Evolutionary conservation across 2,888 invertebrate genomes (phyloP), one percentile per base, ranked within the genome.

Genomic region (Lasioglossum vierecki): DNA sequence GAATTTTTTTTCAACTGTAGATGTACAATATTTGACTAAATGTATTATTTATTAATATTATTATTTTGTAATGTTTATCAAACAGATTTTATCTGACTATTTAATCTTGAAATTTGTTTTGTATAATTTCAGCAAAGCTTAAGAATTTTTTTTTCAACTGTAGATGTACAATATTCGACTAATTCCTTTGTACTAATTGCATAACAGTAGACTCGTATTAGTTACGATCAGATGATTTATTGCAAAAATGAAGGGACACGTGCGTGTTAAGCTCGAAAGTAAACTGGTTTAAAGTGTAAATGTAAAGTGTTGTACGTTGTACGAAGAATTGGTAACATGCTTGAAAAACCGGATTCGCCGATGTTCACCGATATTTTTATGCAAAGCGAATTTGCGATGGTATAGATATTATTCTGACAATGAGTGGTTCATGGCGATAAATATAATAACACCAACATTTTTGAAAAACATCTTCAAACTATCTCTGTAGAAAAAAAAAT

Each of bases 261-360:
- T 11, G 8, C 22, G 18, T 9, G 73, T 26, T 30, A 46, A 39
- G 44, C 49, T 35, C 44, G 5, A 39, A 41, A 49, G 26, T 46
- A 70, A 84, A 84, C 83, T 83, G 83, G 83, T 83, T 84, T 74
- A 0, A 35, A 66, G 41, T 53, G 13, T 39, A 39, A 39, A 39
- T 5, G 39, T 39, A 39, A 35, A 35, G 35, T 35, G 35, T 35
- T 35, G 35, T 35, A 35, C 35, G 35, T 35, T 35, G 35, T 30
- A 30, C 30, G 30, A 30, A 30, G 30, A 30, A 30, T 30, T 4
- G 30, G 39, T 57, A 39, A 72, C 49, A 4, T 9, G 26, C 68
- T 74, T 22, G 68, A 35, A 22, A 60, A 83, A 83, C 83, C 83
- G 83, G 83, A 77, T 83, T 22, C 41, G 15, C 41, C 66, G 18